Evolutionary conservation across 2,113 vertebrate species (phyloP), one percentile per base, ranked within the genome.

Genomic region (Gasterosteus nipponicus): DNA sequence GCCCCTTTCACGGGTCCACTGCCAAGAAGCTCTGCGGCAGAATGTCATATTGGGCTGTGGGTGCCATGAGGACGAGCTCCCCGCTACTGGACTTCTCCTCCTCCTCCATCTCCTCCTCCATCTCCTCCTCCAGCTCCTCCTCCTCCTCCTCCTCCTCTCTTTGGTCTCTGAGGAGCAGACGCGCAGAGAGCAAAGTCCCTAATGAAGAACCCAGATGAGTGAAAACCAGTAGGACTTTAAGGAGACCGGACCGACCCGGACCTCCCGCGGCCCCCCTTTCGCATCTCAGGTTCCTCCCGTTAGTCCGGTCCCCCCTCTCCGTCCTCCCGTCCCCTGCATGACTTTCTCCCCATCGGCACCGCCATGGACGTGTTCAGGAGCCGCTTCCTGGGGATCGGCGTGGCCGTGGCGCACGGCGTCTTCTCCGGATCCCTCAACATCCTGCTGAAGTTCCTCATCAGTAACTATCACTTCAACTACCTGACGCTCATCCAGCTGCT

Each of bases 381-480:
- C 80, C 95, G 97, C 2, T 22, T 93, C 81, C 74, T 96, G 89
- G 97, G 96, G 66, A 95, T 98, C 69, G 92, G 94, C n/a, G 97
- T 98, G 93, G 97, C 97, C 69, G 94, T 98, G 44, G 97, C 97
- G 67, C 97, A 98, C 92, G 97, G 97, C 22, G 83, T 98, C 4
- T 97, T 97, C 93, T 99, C 97, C 29, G 97, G 96, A 5, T 97
- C 96, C 4, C 93, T 99, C 22, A 99, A 98, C 92, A 97, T 99
- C 90, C 83, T 98, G 81, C 94, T 99, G 47, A 99, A 99, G 95
- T 96, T 98, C 87, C 96, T 99, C 56, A 95, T 99, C 88, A 95
- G 92, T 75, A 95, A 91, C 54, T 96, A 96, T 80, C 91, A 95
- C 91, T 99, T 99, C 92, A 87, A 80, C 84, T 98, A 95, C 94